These are phyloP conservation scores for Monodelphis domestica DNA, from an alignment of 2,797 vertebrate species.

Conservation along the genomic window DNA sequence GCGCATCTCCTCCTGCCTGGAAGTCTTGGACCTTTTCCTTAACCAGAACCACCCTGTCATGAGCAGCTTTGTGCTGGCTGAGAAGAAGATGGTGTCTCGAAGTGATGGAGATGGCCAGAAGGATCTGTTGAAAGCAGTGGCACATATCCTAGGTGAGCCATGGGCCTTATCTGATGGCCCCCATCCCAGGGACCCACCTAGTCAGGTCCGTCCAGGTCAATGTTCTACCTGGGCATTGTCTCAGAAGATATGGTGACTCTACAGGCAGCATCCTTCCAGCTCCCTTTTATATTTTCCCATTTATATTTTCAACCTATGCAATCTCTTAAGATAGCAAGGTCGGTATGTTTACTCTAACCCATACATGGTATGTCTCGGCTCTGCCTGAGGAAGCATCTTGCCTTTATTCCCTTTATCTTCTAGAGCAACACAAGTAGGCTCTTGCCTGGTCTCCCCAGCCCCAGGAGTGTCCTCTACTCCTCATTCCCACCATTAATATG, in stretches of 20 bases:
- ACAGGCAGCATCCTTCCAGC: too few relatives aligned
- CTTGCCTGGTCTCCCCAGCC: too few relatives aligned
- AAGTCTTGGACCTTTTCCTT: slow-evolving; percentile 94
- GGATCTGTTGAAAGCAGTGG: slow-evolving; percentile 92
- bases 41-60: slow-evolving; percentile 90
- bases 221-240: neutral
- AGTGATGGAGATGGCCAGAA: slow-evolving; percentile 83
- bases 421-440: neutral
- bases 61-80: slow-evolving; percentile 96
- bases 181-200: neutral
- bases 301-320: neutral
- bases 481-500: accelerated
- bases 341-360: neutral
- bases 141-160: slow-evolving; percentile 93
- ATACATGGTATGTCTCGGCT: neutral
- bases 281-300: neutral
- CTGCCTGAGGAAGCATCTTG: neutral
- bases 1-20: slow-evolving; percentile 93
- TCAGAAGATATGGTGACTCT: too few relatives aligned
- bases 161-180: neutral
- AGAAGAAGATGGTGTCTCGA: slow-evolving; percentile 84
- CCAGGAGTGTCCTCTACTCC: neutral
- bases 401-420: neutral
- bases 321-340: neutral
- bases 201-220: neutral